phyloP scores from a whole-genome alignment of 2,797 vertebrate genomes.

The Sphaeramia orbicularis region DNA sequence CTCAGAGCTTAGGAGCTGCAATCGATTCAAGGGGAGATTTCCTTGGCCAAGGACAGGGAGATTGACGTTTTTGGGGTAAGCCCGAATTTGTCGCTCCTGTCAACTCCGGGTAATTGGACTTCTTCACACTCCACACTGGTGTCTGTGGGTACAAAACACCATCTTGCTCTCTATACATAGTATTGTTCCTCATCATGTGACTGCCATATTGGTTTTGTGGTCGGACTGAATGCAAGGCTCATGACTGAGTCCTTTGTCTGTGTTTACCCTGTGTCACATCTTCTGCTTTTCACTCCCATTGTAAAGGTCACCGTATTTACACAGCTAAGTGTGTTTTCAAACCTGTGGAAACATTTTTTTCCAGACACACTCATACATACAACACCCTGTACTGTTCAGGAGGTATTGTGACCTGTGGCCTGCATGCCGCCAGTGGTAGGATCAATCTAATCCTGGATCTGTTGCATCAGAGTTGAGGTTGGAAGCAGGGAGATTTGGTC shows the following conservation, averaged over 20 bases:
- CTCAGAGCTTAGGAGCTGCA: constrained; percentile 74
- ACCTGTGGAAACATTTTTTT: constrained; percentile 44
- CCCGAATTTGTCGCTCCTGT: constrained; percentile 76
- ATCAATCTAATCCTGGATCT: constrained; percentile 61
- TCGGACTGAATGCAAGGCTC: constrained; percentile 15
- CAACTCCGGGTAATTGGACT: constrained; percentile 65
- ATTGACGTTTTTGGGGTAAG: constrained; percentile 83
- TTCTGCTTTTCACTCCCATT: constrained; percentile 30
- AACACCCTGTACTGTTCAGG: constrained; percentile 16
- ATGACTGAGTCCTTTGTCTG: constrained; percentile 20
- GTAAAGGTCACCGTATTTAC: constrained; percentile 31
- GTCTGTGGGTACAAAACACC: constrained; percentile 41
- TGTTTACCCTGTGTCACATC: constrained; percentile 19
- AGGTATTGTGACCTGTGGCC: constrained; percentile 33
- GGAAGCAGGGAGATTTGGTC: constrained; percentile 48
- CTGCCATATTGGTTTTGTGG: constrained; percentile 43
- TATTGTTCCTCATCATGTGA: constrained; percentile 53
- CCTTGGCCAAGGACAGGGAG: constrained; percentile 66
- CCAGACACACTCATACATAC: constrained; percentile 5
- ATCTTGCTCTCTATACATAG: constrained; percentile 26
- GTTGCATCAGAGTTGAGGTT: constrained; percentile 60
- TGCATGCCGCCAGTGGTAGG: constrained; percentile 50
- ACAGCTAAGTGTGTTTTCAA: constrained; percentile 17
- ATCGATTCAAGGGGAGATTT: constrained; percentile 80
- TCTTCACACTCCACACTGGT: constrained; percentile 41